Evolutionary conservation across 2,888 invertebrate species (phyloP), one percentile per base, ranked within the genome.

Genomic region (Lordiphosa fenestrarum): DNA sequence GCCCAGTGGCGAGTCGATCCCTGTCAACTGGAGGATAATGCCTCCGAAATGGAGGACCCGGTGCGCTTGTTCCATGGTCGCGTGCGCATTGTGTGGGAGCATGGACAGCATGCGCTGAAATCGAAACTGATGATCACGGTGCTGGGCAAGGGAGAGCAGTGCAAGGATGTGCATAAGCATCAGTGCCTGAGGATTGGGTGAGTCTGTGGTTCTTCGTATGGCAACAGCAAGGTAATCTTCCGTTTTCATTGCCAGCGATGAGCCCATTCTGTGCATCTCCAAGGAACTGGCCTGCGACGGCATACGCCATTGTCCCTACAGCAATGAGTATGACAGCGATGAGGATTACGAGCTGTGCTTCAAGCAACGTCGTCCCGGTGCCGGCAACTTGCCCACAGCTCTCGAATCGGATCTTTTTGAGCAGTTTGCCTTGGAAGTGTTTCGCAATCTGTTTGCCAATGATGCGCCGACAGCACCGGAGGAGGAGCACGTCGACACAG

Each of bases 231-330:
- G 42, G n/a, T 36, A n/a, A 12, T 7, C 13, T 33, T 46, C 6
- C 38, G 7, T 42, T 10, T 6, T 6, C 12, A 1, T 0, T 3
- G 37, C 23, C 36, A 89, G 88, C 0, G 80, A 84, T 54, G 89
- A 89, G 54, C 86, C 88, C 33, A 70, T 90, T 66, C 90, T 93
- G 41, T 94, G 94, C 88, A 91, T 94, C 53, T 92, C 93, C 1
- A 91, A 92, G 48, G 92, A 92, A 75, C 89, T 94, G 66, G 91
- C 92, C 13, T 94, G 94, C 85, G 94, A 94, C 71, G 93, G 93
- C 7, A 91, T 93, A 19, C 90, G 91, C 1, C 93, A 94, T 84
- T 94, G 94, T 69, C 93, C 94, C 0, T 91, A 91, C 0, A 93
- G 92, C 4, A 92, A 92, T 59, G 92, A 92, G 62, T 92, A 92